phyloP scores from a whole-genome alignment of 2,797 vertebrate species.

The Gadopsis marmoratus region DNA sequence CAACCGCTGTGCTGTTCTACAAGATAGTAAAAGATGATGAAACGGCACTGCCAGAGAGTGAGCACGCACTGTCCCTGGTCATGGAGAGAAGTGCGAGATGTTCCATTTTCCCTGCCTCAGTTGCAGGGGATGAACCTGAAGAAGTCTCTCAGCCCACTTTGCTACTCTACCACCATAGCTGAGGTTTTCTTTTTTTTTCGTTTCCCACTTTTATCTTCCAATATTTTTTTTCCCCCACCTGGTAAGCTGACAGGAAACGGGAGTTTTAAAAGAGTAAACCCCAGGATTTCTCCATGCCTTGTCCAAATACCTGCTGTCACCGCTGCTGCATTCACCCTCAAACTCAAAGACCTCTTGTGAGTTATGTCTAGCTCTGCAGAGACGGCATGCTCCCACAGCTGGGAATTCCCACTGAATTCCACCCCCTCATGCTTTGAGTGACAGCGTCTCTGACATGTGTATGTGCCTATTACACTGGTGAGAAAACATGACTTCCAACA shows the following conservation, averaged over 20 bases:
- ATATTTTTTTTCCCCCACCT: too few species aligned
- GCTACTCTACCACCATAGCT: conserved; percentile 1
- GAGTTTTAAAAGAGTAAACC: conserved; percentile 23
- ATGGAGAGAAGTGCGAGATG: conserved; percentile 25
- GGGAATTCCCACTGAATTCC: conserved; percentile 57
- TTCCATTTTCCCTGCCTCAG: conserved; percentile 25
- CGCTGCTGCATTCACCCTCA: conserved; percentile 24
- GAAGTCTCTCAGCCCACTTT: conserved; percentile 12
- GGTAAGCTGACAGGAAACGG: conserved; percentile 27
- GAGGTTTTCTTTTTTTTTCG: conserved; percentile 12
- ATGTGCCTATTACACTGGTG: conserved; percentile 10
- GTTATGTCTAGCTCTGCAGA: conserved; percentile 28
- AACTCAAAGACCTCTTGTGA: conserved; percentile 46
- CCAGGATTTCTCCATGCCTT: conserved; percentile 24
- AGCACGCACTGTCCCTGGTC: conserved; percentile 37
- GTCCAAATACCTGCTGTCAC: conserved; percentile 32
- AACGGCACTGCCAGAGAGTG: conserved; percentile 43
- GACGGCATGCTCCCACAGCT: conserved; percentile 12
- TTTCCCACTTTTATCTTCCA: conserved; percentile 2
- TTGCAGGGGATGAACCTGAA: conserved; percentile 19
- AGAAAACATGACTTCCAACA: conserved; percentile 37
- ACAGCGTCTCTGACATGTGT: conserved; percentile 38
- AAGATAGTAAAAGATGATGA: conserved; percentile 80
- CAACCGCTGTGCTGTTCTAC: conserved; percentile 76
- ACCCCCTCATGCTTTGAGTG: conserved; percentile 20